Percentiles rank a stretch among this genome's conserved stretches.
Conservation (phyloP, 2,888 invertebrate genomes). For the Limenitis camilla region DNA sequence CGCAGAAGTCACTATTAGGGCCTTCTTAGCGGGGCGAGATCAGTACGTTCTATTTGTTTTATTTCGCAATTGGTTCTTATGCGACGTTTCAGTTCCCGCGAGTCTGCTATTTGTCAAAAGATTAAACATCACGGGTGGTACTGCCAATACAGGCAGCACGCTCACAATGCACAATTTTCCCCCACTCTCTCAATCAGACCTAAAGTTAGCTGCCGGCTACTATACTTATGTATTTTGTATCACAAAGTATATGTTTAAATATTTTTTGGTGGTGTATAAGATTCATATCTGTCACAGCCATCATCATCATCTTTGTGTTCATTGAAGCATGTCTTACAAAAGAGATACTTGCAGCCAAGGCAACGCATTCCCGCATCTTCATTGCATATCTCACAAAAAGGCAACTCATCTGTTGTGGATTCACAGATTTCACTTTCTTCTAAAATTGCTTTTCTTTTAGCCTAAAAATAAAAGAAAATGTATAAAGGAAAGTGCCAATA, state of each 20-base stretch:
- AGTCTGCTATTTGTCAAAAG: no score
- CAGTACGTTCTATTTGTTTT: no score
- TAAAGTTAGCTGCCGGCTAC: no score
- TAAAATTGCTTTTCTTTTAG: slow-evolving; percentile 47
- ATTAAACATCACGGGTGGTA: no score
- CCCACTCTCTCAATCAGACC: no score
- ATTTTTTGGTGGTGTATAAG: slow-evolving; percentile 42
- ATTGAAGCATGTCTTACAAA: slow-evolving; percentile 83
- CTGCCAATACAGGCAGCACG: no score
- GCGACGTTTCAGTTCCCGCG: no score
- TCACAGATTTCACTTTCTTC: slow-evolving; percentile 38
- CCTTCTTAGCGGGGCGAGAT: no score
- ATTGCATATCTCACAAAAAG: slow-evolving; percentile 91
- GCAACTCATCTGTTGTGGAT: slow-evolving; percentile 73
- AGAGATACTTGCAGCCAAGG: slow-evolving; percentile 86
- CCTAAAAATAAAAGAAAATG: slow-evolving; percentile 31
- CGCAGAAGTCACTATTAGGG: no score
- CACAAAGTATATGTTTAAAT: slow-evolving; percentile 1
- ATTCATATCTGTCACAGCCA: slow-evolving; percentile 63
- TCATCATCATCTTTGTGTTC: slow-evolving; percentile 81
- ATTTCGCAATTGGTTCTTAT: no score
- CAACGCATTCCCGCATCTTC: slow-evolving; percentile 84
- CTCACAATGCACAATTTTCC: no score
- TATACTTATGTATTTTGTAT: no score
- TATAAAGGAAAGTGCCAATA: background rate